These are phyloP conservation scores for Oreortyx pictus DNA, from an alignment of 2,797 vertebrate genomes.

Conservation along the genomic window DNA sequence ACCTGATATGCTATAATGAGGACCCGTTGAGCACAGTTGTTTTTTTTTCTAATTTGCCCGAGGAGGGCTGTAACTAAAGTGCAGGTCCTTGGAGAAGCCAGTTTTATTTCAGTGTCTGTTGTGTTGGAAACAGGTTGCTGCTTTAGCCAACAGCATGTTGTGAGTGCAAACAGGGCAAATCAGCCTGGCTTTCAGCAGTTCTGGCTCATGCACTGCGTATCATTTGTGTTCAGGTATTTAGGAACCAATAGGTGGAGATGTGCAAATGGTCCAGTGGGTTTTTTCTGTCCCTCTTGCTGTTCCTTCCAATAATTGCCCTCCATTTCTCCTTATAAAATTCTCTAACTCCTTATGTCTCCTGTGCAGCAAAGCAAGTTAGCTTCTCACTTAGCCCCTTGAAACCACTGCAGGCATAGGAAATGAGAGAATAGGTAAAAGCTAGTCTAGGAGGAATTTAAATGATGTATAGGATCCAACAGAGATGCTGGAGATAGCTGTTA, in stretches of 20 bases:
- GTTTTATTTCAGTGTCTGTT: not conserved
- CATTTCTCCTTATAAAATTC: not conserved
- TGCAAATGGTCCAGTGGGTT: not conserved
- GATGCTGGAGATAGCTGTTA: not conserved
- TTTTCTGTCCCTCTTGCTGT: not conserved
- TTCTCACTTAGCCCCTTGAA: not conserved
- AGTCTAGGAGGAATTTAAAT: not conserved
- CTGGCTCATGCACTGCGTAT: not conserved
- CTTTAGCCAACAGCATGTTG: not conserved
- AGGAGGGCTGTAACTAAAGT: not conserved
- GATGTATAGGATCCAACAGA: not conserved
- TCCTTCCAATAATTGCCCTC: not conserved
- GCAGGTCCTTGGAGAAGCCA: not conserved
- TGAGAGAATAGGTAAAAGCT: not conserved
- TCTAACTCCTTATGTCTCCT: not conserved
- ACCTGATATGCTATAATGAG: not conserved
- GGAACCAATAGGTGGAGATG: not conserved
- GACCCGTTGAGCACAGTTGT: not conserved
- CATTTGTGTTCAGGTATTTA: not conserved
- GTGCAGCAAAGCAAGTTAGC: not conserved
- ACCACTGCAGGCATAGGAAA: not conserved
- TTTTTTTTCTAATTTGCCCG: not conserved
- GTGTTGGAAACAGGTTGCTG: not conserved
- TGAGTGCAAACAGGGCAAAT: not conserved
- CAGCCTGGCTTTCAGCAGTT: not conserved